Percentiles rank a stretch among this genome's conserved stretches.
These are phyloP conservation scores for Furnarius figulus DNA, from an alignment of 2,113 vertebrate species.

Conservation along the genomic window DNA sequence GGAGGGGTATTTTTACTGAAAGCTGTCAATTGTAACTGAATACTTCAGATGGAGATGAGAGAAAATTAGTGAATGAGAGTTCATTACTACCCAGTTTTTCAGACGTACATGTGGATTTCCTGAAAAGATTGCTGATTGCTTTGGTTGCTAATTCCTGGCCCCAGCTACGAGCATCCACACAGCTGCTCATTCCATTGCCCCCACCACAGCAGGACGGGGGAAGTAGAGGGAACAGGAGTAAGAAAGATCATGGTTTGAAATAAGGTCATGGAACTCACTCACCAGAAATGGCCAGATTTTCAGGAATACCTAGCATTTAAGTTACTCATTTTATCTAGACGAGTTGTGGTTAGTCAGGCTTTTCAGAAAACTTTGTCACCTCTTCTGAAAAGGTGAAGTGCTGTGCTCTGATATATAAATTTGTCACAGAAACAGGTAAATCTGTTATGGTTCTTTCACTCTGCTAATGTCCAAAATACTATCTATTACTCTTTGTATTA, in stretches of 20 bases:
- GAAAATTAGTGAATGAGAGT: not conserved
- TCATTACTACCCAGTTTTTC: not conserved
- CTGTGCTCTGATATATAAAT: not conserved
- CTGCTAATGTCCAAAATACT: not conserved
- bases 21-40: not conserved
- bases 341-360: not conserved
- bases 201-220: not conserved
- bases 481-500: not conserved
- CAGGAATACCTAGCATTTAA: not conserved
- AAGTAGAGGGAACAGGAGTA: not conserved
- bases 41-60: not conserved
- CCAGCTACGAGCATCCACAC: not conserved
- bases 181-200: not conserved
- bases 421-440: not conserved
- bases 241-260: not conserved
- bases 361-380: not conserved
- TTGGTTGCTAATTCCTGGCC: not conserved
- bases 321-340: not conserved
- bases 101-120: not conserved
- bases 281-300: not conserved
- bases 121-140: not conserved
- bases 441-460: not conserved
- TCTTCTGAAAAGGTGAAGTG: not conserved
- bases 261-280: not conserved
- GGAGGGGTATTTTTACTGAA: not conserved